Base-by-base conservation (phyloP, 2,797 vertebrate species). In the Pseudochromis fuscus region DNA sequence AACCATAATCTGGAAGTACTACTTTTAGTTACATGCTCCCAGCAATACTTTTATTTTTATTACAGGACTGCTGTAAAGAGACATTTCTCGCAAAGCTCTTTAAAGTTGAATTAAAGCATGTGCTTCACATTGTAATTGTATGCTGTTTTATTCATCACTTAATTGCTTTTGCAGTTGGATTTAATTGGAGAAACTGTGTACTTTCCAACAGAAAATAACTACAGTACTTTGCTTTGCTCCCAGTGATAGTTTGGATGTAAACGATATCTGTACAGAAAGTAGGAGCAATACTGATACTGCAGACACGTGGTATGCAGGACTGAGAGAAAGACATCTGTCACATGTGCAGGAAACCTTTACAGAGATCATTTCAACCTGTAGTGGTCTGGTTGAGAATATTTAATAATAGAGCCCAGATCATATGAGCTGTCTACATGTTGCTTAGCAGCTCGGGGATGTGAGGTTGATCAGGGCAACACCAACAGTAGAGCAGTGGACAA, bases 41-140 rank as follows among this genome's bases (percentile, higher is more conserved):
- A 48, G 44, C 58, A 31, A 37, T 59, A 7, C 31, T 56, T 73
- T 57, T 35, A 56, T 67, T n/a, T n/a, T n/a, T 59, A 2, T 15
- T 25, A 63, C 9, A 24, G 4, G 13, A 52, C 4, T 66, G 30
- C n/a, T 55, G n/a, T 8, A 18, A n/a, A 38, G 4, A n/a, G 3
- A 33, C 56, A 38, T 59, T 56, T 37, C 11, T 28, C 31, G 7
- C 45, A 27, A 42, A 0, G 13, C 7, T 49, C 46, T 62, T 56
- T 19, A 62, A 52, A 49, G 18, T 3, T 51, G 2, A 45, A 44
- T 30, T 52, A 10, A 53, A 44, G 24, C 19, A 19, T 16, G 21
- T 68, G 23, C 18, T 11, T 19, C 9, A 27, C 16, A 44, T 24
- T 31, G 24, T 25, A 25, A 61, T 45, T 24, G 7, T 18, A 27